phyloP scores from a whole-genome alignment of 2,797 vertebrate species.

The Peromyscus eremicus region DNA sequence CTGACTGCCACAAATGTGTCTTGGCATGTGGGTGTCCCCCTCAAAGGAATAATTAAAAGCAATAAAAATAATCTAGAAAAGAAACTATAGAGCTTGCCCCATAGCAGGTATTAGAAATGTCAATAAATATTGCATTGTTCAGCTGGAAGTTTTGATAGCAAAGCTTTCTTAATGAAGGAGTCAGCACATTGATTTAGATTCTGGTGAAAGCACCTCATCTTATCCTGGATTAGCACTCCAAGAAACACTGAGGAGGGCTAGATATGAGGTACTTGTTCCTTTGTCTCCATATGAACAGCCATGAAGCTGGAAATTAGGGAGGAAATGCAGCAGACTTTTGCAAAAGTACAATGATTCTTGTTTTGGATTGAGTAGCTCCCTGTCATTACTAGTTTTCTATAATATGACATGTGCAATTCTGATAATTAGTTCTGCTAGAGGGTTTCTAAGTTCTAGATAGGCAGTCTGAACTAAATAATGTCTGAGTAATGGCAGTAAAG shows the following conservation, averaged over 20 bases:
- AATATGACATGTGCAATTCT: background rate
- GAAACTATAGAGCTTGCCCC: background rate
- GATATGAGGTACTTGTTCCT: background rate
- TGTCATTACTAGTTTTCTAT: background rate
- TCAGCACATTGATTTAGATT: background rate
- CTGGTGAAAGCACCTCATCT: background rate
- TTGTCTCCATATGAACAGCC: background rate
- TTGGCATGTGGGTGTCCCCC: background rate
- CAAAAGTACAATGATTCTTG: background rate
- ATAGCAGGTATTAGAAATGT: background rate
- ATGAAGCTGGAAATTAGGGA: slow-evolving; percentile 10
- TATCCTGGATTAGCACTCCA: background rate
- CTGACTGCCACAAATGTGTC: background rate
- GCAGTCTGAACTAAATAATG: background rate
- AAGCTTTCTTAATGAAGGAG: slow-evolving; percentile 38
- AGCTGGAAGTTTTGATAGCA: slow-evolving; percentile 7
- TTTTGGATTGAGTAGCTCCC: background rate
- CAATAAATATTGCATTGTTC: slow-evolving; percentile 2
- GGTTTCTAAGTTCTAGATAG: background rate
- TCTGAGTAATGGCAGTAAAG: background rate
- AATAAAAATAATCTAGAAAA: background rate
- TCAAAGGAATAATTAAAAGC: background rate
- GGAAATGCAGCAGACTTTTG: background rate
- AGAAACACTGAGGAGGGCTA: background rate
- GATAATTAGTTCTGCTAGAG: slow-evolving; percentile 11